phyloP scores from a whole-genome alignment of 2,113 vertebrate species.

The Indri indri region DNA sequence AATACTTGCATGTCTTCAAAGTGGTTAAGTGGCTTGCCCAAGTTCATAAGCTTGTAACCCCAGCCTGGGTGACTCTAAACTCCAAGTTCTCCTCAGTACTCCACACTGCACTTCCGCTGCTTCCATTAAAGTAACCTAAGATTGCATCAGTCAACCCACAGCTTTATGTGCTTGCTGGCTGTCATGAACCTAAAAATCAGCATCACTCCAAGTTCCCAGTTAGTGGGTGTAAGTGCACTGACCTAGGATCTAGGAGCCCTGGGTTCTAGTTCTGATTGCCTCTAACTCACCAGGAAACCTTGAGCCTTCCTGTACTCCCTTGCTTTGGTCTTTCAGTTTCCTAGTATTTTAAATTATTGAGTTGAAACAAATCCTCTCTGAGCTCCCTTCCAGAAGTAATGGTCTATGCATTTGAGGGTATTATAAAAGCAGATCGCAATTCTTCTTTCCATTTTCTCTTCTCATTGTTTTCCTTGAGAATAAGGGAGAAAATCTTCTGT shows the following conservation, averaged over 20 bases:
- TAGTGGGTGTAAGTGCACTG: background rate
- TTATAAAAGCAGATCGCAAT: conserved; percentile 3
- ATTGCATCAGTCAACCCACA: background rate
- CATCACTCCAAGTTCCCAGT: background rate
- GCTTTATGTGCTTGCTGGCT: background rate
- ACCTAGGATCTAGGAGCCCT: background rate
- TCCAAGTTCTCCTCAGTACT: background rate
- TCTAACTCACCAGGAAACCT: background rate
- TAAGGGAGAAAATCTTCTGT: background rate
- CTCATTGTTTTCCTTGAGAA: conserved; percentile 2
- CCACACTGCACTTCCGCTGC: background rate
- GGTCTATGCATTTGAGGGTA: background rate
- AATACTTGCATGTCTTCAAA: background rate
- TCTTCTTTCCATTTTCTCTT: conserved; percentile 23
- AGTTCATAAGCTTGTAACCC: background rate
- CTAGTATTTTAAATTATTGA: background rate
- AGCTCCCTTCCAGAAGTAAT: background rate
- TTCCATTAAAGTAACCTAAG: background rate
- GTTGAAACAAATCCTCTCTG: background rate
- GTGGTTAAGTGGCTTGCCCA: background rate
- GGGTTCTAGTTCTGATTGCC: background rate
- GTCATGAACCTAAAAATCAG: background rate
- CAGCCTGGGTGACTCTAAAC: background rate
- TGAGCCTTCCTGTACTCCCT: background rate
- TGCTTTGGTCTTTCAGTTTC: background rate